These are phyloP conservation scores for Atherix ibis DNA, from an alignment of 2,888 invertebrate species.

Conservation along the genomic window DNA sequence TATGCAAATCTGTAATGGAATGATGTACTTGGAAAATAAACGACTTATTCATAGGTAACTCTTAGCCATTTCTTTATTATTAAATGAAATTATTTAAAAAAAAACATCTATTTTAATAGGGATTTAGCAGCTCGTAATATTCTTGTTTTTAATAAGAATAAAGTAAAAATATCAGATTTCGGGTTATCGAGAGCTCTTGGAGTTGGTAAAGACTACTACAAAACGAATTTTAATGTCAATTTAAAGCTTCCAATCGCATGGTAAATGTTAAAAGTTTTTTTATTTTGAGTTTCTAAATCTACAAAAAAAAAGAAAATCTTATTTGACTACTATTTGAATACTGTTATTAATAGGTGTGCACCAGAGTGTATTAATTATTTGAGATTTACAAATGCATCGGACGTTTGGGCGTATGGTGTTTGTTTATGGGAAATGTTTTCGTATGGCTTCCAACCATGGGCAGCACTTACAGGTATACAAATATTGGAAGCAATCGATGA, in stretches of 20 bases:
- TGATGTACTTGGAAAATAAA: constrained; percentile 93
- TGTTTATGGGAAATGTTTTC: constrained; percentile 99
- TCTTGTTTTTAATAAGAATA: constrained; percentile 88
- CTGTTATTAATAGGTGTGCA: constrained; percentile 64
- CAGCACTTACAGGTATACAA: constrained; percentile 81
- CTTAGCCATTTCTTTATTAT: neutral
- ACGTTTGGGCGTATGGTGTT: constrained; percentile 96
- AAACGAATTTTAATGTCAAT: constrained; percentile 94
- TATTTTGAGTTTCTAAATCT: neutral
- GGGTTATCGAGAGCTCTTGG: constrained; percentile 90
- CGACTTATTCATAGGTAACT: constrained; percentile 82
- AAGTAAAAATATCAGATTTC: constrained; percentile 97
- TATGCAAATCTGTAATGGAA: constrained; percentile 91
- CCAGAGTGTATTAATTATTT: constrained; percentile 95
- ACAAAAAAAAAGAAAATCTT: constrained; percentile 1
- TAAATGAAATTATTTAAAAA: neutral
- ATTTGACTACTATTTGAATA: no score
- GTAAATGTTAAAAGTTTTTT: constrained; percentile 35
- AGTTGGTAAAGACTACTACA: constrained; percentile 97
- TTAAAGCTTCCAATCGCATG: constrained; percentile 95
- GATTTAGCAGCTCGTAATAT: constrained; percentile 97
- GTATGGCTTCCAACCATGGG: constrained; percentile 98
- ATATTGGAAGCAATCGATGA: constrained; percentile 91
- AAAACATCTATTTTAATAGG: constrained; percentile 35
- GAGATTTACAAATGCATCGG: constrained; percentile 89